Evolutionary conservation across 2,888 invertebrate species (phyloP), one percentile per base, ranked within the genome.

Genomic region (Phoenoteleia sp.): DNA sequence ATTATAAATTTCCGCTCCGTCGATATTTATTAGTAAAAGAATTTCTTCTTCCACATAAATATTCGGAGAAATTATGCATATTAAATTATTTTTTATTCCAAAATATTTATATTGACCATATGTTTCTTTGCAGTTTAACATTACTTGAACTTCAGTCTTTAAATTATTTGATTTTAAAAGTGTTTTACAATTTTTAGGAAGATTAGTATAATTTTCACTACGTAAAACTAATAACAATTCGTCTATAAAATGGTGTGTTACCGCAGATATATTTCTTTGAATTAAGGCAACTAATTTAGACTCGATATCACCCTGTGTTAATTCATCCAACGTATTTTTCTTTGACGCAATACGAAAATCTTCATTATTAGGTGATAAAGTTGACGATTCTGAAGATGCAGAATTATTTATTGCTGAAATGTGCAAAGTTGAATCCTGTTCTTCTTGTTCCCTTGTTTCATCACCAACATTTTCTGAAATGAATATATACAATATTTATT

Each of bases 1-100:
- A 3, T 82, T 62, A 45, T 54, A 82, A 33, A 84, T 25, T 15
- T 45, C 58, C 5, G 84, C 45, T 7, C 81, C 85, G 39, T 86
- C 86, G 13, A 85, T 29, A 33, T 83, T 58, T 6, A 85, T 21
- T 15, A 80, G n/a, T 21, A 83, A 45, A 15, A 9, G 13, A 39
- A 83, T 83, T 13, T n/a, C 29, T 19, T 64, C 39, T 75, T 86
- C 82, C 5, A 15, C 45, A 58, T 56, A 85, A 21, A 42, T 23
- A n/a, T 42, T 17, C 6, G 54, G 58, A 25, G 36, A 54, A 56
- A 76, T 76, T 29, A 79, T 71, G 9, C 29, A 23, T n/a, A 4
- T 9, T 29, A 77, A 58, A 11, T 27, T 67, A 33, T 60, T 23
- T 36, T 49, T 17, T 33, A 77, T 47, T 6, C 67, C 56, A 9